These are phyloP conservation scores for Thelaira solivaga DNA, from an alignment of 2,888 invertebrate genomes.

Conservation along the genomic window DNA sequence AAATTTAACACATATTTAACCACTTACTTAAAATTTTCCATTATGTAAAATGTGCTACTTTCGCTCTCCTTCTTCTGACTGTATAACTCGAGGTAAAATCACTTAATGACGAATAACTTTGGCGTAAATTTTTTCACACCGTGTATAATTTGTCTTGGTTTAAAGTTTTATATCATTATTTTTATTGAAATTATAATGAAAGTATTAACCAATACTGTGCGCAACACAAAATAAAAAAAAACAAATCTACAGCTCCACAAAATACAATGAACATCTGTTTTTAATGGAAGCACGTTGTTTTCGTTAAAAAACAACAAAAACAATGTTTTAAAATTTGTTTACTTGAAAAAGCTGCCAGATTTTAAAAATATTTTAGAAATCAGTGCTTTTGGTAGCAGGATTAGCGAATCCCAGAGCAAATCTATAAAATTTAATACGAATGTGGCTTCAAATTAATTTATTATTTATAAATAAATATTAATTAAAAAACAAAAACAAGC, in stretches of 20 bases:
- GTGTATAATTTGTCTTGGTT: not conserved
- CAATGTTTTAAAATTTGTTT: not conserved
- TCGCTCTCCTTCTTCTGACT: not conserved
- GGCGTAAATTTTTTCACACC: not conserved
- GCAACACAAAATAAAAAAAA: not conserved
- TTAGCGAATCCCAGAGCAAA: too few species aligned
- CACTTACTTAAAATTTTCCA: constrained; percentile 52
- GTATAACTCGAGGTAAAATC: not conserved
- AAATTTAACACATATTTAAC: not conserved
- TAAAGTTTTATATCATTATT: constrained; percentile 10
- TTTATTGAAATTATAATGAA: not conserved
- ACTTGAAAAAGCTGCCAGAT: not conserved
- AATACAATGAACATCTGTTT: constrained; percentile 22
- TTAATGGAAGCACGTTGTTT: constrained; percentile 40
- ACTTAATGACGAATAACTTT: not conserved
- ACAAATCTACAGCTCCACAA: not conserved
- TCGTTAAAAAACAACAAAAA: constrained; percentile 20
- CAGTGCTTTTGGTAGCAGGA: too few species aligned
- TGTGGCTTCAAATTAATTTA: too few species aligned
- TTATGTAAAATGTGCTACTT: constrained; percentile 40
- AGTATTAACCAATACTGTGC: not conserved
- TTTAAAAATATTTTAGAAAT: too few species aligned
- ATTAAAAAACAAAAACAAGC: too few species aligned
- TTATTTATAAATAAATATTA: too few species aligned
- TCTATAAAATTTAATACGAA: too few species aligned